A percentile compares a stretch with the other conserved stretches of the same genome.
These are phyloP conservation scores for Actinemys pallida DNA, from an alignment of 2,113 vertebrate species.

Conservation along the genomic window DNA sequence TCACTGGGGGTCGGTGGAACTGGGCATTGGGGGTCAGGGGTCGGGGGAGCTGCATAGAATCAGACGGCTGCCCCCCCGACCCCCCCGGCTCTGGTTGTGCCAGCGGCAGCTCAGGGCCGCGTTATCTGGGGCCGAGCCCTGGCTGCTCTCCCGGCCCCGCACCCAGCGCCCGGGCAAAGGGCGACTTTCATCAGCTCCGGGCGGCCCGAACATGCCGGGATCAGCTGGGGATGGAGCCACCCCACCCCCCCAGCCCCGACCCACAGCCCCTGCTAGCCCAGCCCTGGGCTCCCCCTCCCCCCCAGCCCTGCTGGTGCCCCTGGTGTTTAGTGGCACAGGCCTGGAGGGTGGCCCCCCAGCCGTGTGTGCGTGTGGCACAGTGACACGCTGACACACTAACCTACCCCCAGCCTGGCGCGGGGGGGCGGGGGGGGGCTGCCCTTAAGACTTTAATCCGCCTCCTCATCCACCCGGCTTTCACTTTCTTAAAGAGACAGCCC, in stretches of 20 bases:
- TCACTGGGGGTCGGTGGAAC: neutral
- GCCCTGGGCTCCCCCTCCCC: no score
- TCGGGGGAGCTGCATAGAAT: neutral
- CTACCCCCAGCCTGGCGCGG: conserved; percentile 71
- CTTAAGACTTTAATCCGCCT: conserved; percentile 78
- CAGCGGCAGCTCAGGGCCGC: conserved; percentile 36
- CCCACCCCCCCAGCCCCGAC: neutral
- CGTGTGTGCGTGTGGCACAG: conserved; percentile 46
- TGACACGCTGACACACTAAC: conserved; percentile 90
- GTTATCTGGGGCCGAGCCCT: conserved; percentile 3
- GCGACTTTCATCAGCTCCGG: conserved; percentile 57
- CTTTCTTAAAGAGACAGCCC: conserved; percentile 40
- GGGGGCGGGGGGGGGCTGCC: conserved; percentile 26
- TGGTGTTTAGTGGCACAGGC: neutral
- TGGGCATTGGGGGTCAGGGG: neutral
- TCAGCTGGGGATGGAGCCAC: neutral
- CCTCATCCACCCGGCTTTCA: conserved; percentile 41
- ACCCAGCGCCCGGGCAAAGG: conserved; percentile 16
- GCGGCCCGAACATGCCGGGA: neutral
- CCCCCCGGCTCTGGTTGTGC: neutral
- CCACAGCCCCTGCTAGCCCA: no score
- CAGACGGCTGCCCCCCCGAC: no score
- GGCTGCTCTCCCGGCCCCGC: conserved; percentile 20
- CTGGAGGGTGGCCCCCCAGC: no score
- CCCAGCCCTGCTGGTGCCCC: no score